Percentiles rank a stretch among this genome's conserved stretches.
Conservation (phyloP, 2,113 vertebrate genomes). For the Antechinus stuartii region DNA sequence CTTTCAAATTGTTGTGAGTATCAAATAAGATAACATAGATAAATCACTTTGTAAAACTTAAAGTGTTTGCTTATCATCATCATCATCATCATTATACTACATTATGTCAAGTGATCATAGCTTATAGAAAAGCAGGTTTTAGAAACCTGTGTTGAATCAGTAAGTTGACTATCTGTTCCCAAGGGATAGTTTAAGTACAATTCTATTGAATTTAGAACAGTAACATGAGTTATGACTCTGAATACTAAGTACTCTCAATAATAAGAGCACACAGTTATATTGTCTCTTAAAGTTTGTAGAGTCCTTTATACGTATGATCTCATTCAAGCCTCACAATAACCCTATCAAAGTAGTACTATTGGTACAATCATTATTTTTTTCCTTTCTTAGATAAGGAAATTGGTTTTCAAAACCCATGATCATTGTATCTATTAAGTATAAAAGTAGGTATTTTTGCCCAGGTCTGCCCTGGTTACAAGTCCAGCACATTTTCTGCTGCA, state of each 20-base stretch:
- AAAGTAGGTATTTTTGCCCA: background rate
- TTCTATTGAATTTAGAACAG: background rate
- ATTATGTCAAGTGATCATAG: background rate
- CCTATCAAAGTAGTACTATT: background rate
- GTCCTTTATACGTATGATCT: background rate
- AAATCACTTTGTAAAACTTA: background rate
- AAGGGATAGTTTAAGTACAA: slow-evolving; percentile 6
- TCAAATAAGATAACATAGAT: background rate
- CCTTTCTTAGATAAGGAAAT: background rate
- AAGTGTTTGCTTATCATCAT: background rate
- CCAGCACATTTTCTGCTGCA: background rate
- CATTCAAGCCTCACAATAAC: background rate
- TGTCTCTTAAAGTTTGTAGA: background rate
- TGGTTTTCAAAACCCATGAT: background rate
- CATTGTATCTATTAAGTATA: background rate
- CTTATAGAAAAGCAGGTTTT: background rate
- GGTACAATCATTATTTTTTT: background rate
- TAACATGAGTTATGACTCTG: background rate
- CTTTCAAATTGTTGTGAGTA: background rate
- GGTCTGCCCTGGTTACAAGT: background rate
- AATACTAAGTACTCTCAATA: background rate
- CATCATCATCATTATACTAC: background rate
- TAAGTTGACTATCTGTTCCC: background rate
- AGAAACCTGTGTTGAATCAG: background rate
- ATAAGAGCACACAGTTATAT: background rate